These are phyloP conservation scores for Zosterops japonicus DNA, from an alignment of 2,113 vertebrate species.

Conservation along the genomic window DNA sequence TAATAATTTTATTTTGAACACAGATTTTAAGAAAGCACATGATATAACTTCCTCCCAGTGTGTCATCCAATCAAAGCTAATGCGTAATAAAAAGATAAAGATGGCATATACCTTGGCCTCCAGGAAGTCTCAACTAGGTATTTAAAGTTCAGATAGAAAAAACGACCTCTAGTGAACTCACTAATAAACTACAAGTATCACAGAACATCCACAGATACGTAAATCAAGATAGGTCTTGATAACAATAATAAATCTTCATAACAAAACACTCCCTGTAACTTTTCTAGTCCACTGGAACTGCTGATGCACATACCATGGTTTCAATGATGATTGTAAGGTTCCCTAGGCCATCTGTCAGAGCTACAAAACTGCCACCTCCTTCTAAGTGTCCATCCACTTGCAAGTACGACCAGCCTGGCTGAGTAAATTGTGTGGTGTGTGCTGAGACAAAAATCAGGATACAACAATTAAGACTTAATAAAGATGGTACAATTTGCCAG, in stretches of 20 bases:
- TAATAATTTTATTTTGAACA: not conserved
- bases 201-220: not conserved
- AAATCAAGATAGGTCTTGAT: not conserved
- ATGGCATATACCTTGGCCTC: not conserved
- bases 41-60: not conserved
- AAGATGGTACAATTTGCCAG: not conserved
- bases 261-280: not conserved
- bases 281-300: not conserved
- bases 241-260: not conserved
- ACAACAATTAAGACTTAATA: not conserved
- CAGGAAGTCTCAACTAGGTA: not conserved
- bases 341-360: conserved; percentile 87
- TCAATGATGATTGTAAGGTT: conserved; percentile 93
- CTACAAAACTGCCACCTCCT: conserved; percentile 91
- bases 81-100: not conserved
- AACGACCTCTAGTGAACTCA: not conserved
- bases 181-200: not conserved
- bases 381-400: conserved; percentile 87
- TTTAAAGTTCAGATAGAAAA: not conserved
- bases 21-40: not conserved
- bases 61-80: not conserved
- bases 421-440: conserved; percentile 92
- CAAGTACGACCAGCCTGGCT: conserved; percentile 93
- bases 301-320: conserved; percentile 85
- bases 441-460: conserved; percentile 71